Evolutionary conservation across 2,888 invertebrate species (phyloP).

Genomic region (Steinernema scapterisci): DNA sequence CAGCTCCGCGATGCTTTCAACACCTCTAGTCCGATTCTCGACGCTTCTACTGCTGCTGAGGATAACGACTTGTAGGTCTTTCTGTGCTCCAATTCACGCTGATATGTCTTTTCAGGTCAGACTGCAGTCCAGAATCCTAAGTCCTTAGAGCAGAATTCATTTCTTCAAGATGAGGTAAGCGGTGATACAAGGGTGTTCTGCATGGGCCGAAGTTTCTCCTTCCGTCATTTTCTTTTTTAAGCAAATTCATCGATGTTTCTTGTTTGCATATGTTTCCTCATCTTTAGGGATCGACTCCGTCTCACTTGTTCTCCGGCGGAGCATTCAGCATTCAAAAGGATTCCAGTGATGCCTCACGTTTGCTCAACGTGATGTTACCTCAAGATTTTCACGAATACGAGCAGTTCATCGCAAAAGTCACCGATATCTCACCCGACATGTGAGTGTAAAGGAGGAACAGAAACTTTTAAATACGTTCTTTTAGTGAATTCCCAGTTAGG

Average conservation of each 20-base stretch:
- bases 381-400: conserved; percentile 52
- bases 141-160: too few species aligned
- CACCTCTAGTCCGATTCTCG: conserved; percentile 13
- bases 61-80: neutral
- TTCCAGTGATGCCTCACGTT: conserved; percentile 52
- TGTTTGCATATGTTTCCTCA: neutral
- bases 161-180: conserved; percentile 15
- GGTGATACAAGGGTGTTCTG: too few species aligned
- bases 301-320: neutral
- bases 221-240: too few species aligned
- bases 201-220: too few species aligned
- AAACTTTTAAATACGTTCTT: conserved; percentile 42
- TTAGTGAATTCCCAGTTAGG: conserved; percentile 50
- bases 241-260: too few species aligned
- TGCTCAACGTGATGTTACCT: conserved; percentile 57
- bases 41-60: conserved; percentile 8
- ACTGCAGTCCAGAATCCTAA: neutral
- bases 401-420: conserved; percentile 61
- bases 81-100: neutral
- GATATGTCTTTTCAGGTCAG: neutral
- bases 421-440: conserved; percentile 52
- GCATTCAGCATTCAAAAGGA: conserved; percentile 54
- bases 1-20: neutral
- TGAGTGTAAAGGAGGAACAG: conserved; percentile 17
- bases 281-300: neutral